Conservation (phyloP, 1,140 invertebrate species). For the Trialeurodes vaporariorum region DNA sequence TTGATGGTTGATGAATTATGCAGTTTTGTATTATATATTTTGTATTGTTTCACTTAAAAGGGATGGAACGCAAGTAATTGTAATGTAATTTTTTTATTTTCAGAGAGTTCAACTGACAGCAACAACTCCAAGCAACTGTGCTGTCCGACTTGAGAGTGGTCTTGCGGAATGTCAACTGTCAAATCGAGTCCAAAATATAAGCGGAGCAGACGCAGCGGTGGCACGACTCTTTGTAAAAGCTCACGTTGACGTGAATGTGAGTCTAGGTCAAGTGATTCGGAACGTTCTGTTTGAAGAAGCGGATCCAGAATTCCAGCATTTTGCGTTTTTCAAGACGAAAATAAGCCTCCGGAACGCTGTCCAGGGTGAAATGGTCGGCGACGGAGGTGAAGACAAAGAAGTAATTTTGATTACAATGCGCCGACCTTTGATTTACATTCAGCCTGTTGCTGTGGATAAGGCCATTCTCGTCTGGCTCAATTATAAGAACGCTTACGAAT, state of each 20-base stretch:
- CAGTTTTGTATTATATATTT: no score
- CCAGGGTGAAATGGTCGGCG: conserved; percentile 75
- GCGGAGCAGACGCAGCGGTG: conserved; percentile 44
- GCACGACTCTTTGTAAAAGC: conserved; percentile 87
- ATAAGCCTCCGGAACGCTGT: conserved; percentile 71
- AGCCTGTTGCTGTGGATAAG: conserved; percentile 90
- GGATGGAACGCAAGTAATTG: no score
- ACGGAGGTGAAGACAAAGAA: conserved; percentile 65
- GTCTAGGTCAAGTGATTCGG: conserved; percentile 82
- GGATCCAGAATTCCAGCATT: conserved; percentile 91
- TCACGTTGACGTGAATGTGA: conserved; percentile 86
- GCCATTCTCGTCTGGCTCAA: conserved; percentile 96
- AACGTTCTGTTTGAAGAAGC: conserved; percentile 94
- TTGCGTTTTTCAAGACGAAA: conserved; percentile 92
- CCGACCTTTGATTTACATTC: conserved; percentile 84
- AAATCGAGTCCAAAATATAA: conserved; percentile 85
- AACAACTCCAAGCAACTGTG: conserved; percentile 93
- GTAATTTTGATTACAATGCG: conserved; percentile 84
- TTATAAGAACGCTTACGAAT: conserved; percentile 97
- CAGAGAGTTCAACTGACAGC: conserved; percentile 93
- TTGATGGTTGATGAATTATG: no score
- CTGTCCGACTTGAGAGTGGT: conserved; percentile 88
- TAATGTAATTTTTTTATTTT: no score
- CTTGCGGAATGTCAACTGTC: conserved; percentile 82
- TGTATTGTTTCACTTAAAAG: no score